Evolutionary conservation across 2,888 invertebrate species (phyloP).

Genomic region (Spodoptera picta): DNA sequence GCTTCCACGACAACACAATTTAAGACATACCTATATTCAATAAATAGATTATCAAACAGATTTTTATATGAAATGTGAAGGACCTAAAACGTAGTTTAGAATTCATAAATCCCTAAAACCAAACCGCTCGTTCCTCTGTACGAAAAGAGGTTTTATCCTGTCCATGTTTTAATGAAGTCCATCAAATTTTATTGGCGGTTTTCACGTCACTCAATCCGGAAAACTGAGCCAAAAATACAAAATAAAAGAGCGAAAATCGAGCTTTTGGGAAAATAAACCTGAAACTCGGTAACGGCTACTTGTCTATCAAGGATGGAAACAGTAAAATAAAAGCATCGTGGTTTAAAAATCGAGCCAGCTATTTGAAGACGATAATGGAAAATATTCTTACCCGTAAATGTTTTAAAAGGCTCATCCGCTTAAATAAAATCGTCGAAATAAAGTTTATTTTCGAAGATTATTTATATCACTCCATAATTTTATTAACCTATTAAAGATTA

Average conservation of each 20-base stretch:
- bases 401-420: conserved; percentile 11
- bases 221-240: conserved; percentile 14
- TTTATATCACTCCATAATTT: background rate
- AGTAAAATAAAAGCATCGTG: conserved; percentile 12
- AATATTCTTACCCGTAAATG: conserved; percentile 16
- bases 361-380: conserved; percentile 16
- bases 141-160: too few species aligned
- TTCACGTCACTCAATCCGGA: background rate
- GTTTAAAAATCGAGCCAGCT: conserved; percentile 21
- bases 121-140: too few species aligned
- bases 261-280: conserved; percentile 17
- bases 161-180: background rate
- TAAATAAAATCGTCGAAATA: conserved; percentile 11
- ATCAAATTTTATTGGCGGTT: background rate
- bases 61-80: too few species aligned
- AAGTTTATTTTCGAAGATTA: background rate
- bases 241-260: conserved; percentile 11
- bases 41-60: too few species aligned
- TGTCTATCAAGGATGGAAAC: conserved; percentile 31
- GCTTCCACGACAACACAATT: too few species aligned
- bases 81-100: too few species aligned
- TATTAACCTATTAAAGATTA: too few species aligned
- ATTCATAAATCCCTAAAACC: too few species aligned
- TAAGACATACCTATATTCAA: too few species aligned
- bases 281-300: conserved; percentile 32